These are phyloP conservation scores for Harpalus rubripes DNA, from an alignment of 2,888 invertebrate genomes.

Conservation along the genomic window DNA sequence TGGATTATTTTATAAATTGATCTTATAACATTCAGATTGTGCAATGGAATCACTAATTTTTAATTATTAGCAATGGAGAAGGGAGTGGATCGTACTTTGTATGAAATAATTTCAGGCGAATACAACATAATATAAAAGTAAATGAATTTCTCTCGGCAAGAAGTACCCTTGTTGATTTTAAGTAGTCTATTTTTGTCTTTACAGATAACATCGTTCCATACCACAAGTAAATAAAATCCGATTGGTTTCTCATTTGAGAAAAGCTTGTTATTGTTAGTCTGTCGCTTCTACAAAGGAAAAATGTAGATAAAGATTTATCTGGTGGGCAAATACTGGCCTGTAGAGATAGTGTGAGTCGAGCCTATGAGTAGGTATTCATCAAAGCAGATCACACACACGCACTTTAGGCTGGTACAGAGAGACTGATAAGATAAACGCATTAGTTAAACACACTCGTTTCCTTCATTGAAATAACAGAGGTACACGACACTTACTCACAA, in stretches of 20 bases:
- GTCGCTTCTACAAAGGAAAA: background rate
- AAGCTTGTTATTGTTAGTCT: conserved; percentile 8
- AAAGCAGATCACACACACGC: conserved; percentile 52
- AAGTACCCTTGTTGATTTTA: too few relatives aligned
- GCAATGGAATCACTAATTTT: too few relatives aligned
- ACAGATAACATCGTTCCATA: too few relatives aligned
- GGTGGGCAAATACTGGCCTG: conserved; percentile 48
- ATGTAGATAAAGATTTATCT: conserved; percentile 8
- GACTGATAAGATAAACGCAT: conserved; percentile 56
- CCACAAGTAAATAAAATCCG: background rate
- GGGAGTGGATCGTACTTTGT: too few relatives aligned
- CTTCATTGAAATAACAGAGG: conserved; percentile 52
- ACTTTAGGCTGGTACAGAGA: conserved; percentile 25
- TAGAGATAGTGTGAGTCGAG: conserved; percentile 26
- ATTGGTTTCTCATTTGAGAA: background rate
- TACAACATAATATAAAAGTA: too few relatives aligned
- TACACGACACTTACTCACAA: conserved; percentile 24
- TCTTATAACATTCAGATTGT: too few relatives aligned
- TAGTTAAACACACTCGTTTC: conserved; percentile 56
- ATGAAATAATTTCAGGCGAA: too few relatives aligned
- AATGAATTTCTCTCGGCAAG: too few relatives aligned
- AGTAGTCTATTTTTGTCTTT: too few relatives aligned
- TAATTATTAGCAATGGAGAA: too few relatives aligned
- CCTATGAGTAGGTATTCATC: conserved; percentile 55
- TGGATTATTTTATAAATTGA: too few relatives aligned